Evolutionary conservation across 1,140 invertebrate species (phyloP), one percentile per base, ranked within the genome.

Genomic region (Drosophila obscura): DNA sequence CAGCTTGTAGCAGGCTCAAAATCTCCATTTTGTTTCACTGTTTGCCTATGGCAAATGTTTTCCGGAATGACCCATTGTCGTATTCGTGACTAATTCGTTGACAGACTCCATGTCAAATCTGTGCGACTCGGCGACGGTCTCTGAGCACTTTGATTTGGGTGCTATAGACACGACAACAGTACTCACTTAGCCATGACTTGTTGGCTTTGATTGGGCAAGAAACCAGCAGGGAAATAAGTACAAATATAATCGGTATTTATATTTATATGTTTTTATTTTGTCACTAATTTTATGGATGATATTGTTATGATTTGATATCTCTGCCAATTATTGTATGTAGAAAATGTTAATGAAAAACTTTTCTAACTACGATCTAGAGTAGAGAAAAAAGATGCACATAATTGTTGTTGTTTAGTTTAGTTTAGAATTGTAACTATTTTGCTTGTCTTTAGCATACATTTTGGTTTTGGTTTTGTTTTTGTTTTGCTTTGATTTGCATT

Each of bases 101-200:
- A 66, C 58, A 58, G 43, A 44, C 48, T 67, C 35, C 46, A 68
- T 35, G 46, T 66, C 41, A 55, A 52, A 46, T 56, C 49, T 49
- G 45, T n/a, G 13, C 2, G 15, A 1, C 35, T 46, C 66, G 76
- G 61, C 44, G 19, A 68, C 65, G 76, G 65, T 84, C 62, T 80
- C 48, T 84, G 62, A 76, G 50, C 56, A 26, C 46, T 63, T 72
- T 83, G 76, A 80, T 80, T 28, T 84, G 80, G 61, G 63, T 80
- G 76, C 53, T 80, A 75, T 84, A 79, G 80, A 79, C 71, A 75
- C 75, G 63, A 46, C 69, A 59, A 60, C 49, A 68, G 63, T 68
- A 56, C 66, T 46, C 28, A 60, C 43, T 71, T 72, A 43, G 48
- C 67, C 69, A 61, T 61, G 66, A 73, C 55, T 72, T 61, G 64